A percentile compares a stretch with the other conserved stretches of the same genome.
These are phyloP conservation scores for Halyomorpha halys DNA, from an alignment of 1,140 invertebrate genomes.

Conservation along the genomic window DNA sequence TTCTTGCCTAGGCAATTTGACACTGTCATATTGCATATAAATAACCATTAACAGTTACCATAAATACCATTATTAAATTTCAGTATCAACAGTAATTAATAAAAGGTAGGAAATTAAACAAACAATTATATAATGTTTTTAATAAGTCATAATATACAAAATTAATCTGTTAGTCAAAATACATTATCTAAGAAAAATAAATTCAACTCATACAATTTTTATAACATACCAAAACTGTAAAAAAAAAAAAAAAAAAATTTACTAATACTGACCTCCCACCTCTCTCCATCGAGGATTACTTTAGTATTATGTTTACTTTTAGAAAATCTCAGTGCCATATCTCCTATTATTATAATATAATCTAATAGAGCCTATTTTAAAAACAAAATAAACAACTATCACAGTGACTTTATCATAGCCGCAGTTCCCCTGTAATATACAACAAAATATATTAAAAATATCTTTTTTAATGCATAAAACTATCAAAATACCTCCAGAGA, in stretches of 20 bases:
- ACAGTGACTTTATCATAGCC: conserved; percentile 11
- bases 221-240: background rate
- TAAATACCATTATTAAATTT: no score
- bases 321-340: conserved; percentile 23
- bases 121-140: no score
- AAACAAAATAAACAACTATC: background rate
- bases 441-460: conserved; percentile 10
- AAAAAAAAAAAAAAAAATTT: background rate
- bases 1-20: no score
- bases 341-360: background rate
- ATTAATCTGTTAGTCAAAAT: background rate
- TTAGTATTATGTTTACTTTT: conserved; percentile 22
- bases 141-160: background rate
- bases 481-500: background rate
- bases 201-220: background rate
- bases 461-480: background rate
- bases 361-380: no score
- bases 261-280: conserved; percentile 22
- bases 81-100: no score
- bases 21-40: no score
- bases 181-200: background rate
- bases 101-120: no score
- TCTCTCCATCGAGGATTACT: conserved; percentile 23
- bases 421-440: conserved; percentile 11
- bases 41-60: background rate